Evolutionary conservation across 2,888 invertebrate species (phyloP), one percentile per base, ranked within the genome.

Genomic region (Macrophya annulata): DNA sequence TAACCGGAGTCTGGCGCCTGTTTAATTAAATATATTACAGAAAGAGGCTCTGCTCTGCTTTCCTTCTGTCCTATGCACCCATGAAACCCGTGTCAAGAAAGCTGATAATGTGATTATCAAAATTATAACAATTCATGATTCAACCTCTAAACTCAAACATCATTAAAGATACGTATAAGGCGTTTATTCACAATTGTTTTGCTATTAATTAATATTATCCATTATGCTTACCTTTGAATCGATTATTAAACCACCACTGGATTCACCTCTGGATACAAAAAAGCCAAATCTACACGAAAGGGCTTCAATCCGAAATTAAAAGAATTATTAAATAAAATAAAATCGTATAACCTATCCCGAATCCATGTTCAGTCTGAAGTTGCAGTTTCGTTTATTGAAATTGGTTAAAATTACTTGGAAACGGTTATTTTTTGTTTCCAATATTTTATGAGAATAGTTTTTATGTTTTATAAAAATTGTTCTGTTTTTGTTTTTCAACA

Each of bases 1-100:
- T 83, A 37, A 83, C 48, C 31, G 21, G 25, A 12, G 83, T 83
- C 83, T 48, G 83, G 83, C 65, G 83, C 68, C 48, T 83, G 31
- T 83, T 71, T 25, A 68, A 68, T 68, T 71, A 59, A 40, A 51
- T 37, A 77, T 45, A 37, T 77, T 5, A 55, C 25, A 25, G 51
- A 55, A 37, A 77, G 21, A 45, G 74, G 5, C 17, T 9, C 55
- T n/a, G 25, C 77, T 51, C 43, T 55, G 77, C 48, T 43, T 51
- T 15, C 31, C n/a, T 55, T 77, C 17, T 77, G 51, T 25, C 40
- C 37, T 48, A 55, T 68, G 74, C 77, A 51, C 51, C 25, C 51
- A 37, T 17, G 51, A 25, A 51, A 12, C 77, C 43, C 76, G 51
- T 31, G 72, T 12, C 48, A 4, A 51, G 31, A 25, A 3, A 51